Conservation (phyloP, 2,797 vertebrate species). For the Microctenopoma lineatum region DNA sequence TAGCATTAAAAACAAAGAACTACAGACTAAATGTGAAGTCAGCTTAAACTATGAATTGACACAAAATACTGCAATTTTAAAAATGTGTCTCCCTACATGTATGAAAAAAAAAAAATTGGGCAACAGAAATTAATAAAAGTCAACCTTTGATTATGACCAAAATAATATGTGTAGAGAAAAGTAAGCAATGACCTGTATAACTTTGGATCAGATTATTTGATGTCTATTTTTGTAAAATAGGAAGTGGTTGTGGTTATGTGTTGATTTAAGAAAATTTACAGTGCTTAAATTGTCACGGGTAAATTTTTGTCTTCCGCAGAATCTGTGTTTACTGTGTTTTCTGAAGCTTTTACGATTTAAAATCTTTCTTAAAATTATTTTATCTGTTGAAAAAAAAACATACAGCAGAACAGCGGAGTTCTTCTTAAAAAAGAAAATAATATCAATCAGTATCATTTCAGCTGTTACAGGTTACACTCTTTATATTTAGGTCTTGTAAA, state of each 20-base stretch:
- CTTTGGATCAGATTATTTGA: slow-evolving; percentile 2
- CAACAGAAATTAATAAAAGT: slow-evolving; percentile 1
- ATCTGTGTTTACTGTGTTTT: slow-evolving; percentile 23
- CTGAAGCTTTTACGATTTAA: slow-evolving; percentile 17
- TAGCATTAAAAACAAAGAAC: neutral
- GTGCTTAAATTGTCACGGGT: neutral
- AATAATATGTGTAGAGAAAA: neutral
- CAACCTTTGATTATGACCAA: slow-evolving; percentile 13
- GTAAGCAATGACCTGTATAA: neutral
- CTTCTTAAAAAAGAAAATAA: neutral
- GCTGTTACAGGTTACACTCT: slow-evolving; percentile 1
- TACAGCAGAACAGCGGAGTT: no score
- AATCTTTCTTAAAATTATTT: no score
- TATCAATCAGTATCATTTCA: neutral
- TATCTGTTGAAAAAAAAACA: neutral
- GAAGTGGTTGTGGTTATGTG: slow-evolving; percentile 7
- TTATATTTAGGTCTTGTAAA: slow-evolving; percentile 16
- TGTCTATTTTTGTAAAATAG: slow-evolving; percentile 8
- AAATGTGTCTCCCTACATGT: neutral
- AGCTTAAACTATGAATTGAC: neutral
- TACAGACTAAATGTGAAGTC: slow-evolving; percentile 3
- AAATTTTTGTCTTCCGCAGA: slow-evolving; percentile 14
- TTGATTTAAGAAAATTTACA: neutral
- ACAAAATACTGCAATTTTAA: neutral
- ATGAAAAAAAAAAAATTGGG: neutral